Conservation (phyloP, 92 coral and sea anemone genomes). For the Parazoanthus swiftii region DNA sequence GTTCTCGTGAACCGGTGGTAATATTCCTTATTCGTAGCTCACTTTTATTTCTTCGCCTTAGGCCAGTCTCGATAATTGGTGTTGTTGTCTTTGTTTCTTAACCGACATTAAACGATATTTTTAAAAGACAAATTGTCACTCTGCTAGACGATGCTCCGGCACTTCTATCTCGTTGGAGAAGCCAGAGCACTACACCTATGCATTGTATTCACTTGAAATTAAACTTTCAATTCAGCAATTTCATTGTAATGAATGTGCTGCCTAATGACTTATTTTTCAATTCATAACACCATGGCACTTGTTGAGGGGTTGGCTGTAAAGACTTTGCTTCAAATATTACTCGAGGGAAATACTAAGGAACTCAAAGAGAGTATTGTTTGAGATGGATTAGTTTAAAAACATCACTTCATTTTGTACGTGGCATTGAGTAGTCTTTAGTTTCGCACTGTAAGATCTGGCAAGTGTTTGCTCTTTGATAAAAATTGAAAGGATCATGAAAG, state of each 20-base stretch:
- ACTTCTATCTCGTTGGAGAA: background rate
- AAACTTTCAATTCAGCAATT: slow-evolving; percentile 25
- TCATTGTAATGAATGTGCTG: slow-evolving; percentile 24
- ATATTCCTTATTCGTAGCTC: slow-evolving; percentile 27
- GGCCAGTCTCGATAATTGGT: slow-evolving; percentile 45
- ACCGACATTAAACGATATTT: slow-evolving; percentile 79
- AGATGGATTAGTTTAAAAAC: slow-evolving; percentile 32
- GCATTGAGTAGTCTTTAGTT: slow-evolving; percentile 5
- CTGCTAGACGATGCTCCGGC: slow-evolving; percentile 14
- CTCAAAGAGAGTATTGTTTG: slow-evolving; percentile 23
- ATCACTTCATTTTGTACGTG: slow-evolving; percentile 6
- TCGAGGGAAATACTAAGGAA: slow-evolving; percentile 18
- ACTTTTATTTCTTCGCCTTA: slow-evolving; percentile 42
- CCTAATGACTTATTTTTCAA: slow-evolving; percentile 18
- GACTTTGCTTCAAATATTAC: slow-evolving; percentile 24
- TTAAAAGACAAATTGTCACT: slow-evolving; percentile 60
- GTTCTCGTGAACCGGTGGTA: slow-evolving; percentile 34
- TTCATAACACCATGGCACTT: slow-evolving; percentile 34
- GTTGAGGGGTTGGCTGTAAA: slow-evolving; percentile 20
- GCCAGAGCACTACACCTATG: background rate
- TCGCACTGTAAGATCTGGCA: slow-evolving; percentile 20
- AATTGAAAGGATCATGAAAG: slow-evolving; percentile 30
- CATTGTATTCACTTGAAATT: slow-evolving; percentile 22
- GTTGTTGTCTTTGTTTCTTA: slow-evolving; percentile 50
- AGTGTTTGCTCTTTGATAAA: slow-evolving; percentile 27